Evolutionary conservation across 1,140 invertebrate genomes (phyloP), one percentile per base, ranked within the genome.

Genomic region (Metopolophium dirhodum): DNA sequence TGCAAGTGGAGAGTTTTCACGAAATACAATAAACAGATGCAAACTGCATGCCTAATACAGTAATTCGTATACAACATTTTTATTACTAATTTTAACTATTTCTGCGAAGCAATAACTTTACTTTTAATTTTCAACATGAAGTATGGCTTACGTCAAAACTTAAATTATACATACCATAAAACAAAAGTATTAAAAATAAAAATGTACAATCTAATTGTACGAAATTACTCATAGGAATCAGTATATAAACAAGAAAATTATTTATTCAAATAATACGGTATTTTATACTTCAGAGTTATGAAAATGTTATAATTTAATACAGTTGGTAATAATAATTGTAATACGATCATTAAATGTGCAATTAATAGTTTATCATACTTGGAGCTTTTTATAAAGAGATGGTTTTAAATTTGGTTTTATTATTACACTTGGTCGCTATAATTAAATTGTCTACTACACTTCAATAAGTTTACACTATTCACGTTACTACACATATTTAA

Each of bases 1-100:
- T 77, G 30, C 61, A 77, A 77, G 4, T 77, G 30, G 6, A 77
- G 61, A 77, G 61, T 77, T 41, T 41, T 77, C 61, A 2, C n/a
- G 61, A 77, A 77, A 35, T 41, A 41, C 82, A 83, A 20, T 37
- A 26, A 85, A 45, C 83, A 85, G 83, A 85, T 85, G 41, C 22
- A 37, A 85, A 85, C 51, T 18, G 14, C n/a, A 77, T 68, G 30
- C 30, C n/a, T 77, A 77, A 77, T 77, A n/a, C 61, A 77, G 61
- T n/a, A n/a, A n/a, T 77, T 18, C 61, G 14, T 7, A n/a, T 77
- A 77, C 14, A 77, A 77, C 61, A 68, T 77, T n/a, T 77, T 77
- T 77, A 77, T 77, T 77, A 85, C 35, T 83, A 37, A 41, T 85
- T 85, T 41, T 41, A 83, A 85, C 83, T 85, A 85, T 85, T 85